Conservation (phyloP, 2,113 vertebrate genomes). For the Clarias gariepinus region DNA sequence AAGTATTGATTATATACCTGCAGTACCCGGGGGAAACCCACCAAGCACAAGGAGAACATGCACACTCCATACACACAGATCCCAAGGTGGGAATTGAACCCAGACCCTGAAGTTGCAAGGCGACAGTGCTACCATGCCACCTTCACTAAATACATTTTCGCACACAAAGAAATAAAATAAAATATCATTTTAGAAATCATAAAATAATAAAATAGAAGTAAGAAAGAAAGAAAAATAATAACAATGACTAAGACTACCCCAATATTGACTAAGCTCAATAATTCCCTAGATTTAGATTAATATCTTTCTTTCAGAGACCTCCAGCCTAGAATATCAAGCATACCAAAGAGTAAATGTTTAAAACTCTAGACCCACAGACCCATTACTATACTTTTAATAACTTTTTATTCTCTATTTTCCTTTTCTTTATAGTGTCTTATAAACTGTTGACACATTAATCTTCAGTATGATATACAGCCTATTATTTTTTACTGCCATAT, state of each 20-base stretch:
- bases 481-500: background rate
- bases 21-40: too few species aligned
- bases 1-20: too few species aligned
- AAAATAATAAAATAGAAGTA: too few species aligned
- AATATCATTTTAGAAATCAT: too few species aligned
- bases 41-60: too few species aligned
- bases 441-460: background rate
- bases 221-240: background rate
- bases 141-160: too few species aligned
- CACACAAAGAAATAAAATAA: too few species aligned
- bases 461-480: background rate
- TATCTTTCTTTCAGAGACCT: background rate
- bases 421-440: too few species aligned
- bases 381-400: background rate
- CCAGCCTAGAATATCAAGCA: background rate
- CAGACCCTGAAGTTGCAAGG: too few species aligned
- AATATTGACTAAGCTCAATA: background rate
- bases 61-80: too few species aligned
- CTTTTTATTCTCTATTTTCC: background rate
- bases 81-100: too few species aligned
- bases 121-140: too few species aligned
- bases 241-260: background rate
- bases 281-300: background rate
- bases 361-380: background rate
- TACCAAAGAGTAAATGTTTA: background rate